These are phyloP conservation scores for Hirtodrosophila cameraria DNA, from an alignment of 2,888 invertebrate species.

Conservation along the genomic window DNA sequence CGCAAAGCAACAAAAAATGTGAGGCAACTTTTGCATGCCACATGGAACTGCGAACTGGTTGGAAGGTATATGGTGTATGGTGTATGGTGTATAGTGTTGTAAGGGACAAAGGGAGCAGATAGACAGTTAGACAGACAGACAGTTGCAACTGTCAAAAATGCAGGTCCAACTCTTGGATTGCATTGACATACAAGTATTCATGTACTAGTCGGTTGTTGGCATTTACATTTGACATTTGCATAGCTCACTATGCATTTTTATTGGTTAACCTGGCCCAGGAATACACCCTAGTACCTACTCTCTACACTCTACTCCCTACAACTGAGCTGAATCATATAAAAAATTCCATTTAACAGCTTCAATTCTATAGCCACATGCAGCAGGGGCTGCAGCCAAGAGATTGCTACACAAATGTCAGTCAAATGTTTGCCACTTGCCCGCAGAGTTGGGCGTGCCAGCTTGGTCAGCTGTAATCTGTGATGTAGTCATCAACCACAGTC, in stretches of 20 bases:
- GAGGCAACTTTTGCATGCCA: conserved; percentile 50
- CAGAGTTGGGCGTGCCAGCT: conserved; percentile 18
- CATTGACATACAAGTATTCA: conserved; percentile 67
- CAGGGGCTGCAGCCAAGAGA: conserved; percentile 4
- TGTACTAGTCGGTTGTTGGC: conserved; percentile 55
- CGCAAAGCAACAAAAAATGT: conserved; percentile 28
- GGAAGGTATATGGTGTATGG: neutral
- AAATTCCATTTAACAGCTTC: conserved; percentile 68
- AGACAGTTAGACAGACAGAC: conserved; percentile 32
- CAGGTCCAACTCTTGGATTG: conserved; percentile 57
- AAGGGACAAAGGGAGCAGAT: no score
- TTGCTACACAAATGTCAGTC: conserved; percentile 23
- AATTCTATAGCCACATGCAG: conserved; percentile 20
- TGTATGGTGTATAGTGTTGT: no score
- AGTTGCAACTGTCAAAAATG: conserved; percentile 71
- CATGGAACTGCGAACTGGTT: conserved; percentile 12
- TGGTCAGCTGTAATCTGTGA: conserved; percentile 39
- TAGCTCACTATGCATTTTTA: conserved; percentile 69
- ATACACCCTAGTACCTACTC: neutral
- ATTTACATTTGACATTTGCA: conserved; percentile 72
- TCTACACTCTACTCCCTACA: neutral
- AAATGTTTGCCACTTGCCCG: conserved; percentile 20
- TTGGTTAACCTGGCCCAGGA: conserved; percentile 48
- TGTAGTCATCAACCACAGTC: conserved; percentile 11
- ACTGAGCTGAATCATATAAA: conserved; percentile 26